Conservation (phyloP, 2,888 invertebrate genomes). For the Trimorus sp. region DNA sequence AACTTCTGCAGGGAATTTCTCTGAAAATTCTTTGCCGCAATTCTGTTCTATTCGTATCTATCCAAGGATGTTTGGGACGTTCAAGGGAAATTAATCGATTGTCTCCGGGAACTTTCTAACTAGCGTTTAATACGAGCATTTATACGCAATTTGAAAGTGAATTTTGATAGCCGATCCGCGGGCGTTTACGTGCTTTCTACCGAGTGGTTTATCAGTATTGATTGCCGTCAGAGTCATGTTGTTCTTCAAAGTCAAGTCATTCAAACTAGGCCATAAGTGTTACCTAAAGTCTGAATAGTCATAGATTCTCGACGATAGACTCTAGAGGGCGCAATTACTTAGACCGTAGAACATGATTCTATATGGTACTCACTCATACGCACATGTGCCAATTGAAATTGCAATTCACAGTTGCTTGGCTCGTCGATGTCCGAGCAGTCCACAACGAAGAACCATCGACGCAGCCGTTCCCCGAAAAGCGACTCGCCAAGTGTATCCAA, state of each 20-base stretch:
- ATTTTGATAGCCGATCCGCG: slow-evolving; percentile 38
- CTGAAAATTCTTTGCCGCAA: no score
- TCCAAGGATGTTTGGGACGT: no score
- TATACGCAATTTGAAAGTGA: slow-evolving; percentile 41
- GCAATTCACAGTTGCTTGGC: slow-evolving; percentile 28
- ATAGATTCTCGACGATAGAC: slow-evolving; percentile 66
- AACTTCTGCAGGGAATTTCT: no score
- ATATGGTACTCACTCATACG: slow-evolving; percentile 68
- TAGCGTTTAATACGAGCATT: slow-evolving; percentile 35
- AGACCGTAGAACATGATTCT: slow-evolving; percentile 76
- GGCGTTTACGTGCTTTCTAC: slow-evolving; percentile 28
- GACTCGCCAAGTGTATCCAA: slow-evolving; percentile 16
- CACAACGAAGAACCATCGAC: slow-evolving; percentile 32
- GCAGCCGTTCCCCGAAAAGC: background rate
- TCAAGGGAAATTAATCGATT: background rate
- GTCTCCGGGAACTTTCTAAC: slow-evolving; percentile 1
- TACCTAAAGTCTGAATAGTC: slow-evolving; percentile 76
- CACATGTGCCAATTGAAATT: slow-evolving; percentile 64
- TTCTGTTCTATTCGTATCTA: no score
- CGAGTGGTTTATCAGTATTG: slow-evolving; percentile 33
- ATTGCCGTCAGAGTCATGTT: slow-evolving; percentile 64
- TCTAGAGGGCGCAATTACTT: slow-evolving; percentile 62
- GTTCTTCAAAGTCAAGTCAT: slow-evolving; percentile 73
- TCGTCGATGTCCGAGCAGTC: background rate
- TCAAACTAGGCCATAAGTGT: slow-evolving; percentile 68